Percentiles rank a stretch among this genome's conserved stretches.
phyloP scores from a whole-genome alignment of 53 echinoderm and acorn worm genomes.

The Luidia sarsii region DNA sequence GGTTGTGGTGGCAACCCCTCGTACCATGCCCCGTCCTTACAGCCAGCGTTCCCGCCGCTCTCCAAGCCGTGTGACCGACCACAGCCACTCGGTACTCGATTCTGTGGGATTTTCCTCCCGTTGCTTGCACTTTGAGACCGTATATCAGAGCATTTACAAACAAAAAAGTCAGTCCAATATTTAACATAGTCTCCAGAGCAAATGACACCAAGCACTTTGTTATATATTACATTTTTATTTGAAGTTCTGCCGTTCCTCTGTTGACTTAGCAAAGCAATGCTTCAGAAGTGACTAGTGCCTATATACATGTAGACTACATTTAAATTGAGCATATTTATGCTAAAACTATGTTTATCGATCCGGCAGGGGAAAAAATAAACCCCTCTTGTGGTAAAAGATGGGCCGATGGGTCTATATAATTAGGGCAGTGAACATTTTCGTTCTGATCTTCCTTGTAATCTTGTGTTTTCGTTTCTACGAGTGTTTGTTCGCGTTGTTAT shows the following conservation, averaged over 20 bases:
- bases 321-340: slow-evolving; percentile 84
- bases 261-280: slow-evolving; percentile 79
- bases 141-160: slow-evolving; percentile 72
- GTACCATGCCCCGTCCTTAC: slow-evolving; percentile 16
- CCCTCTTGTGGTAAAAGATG: slow-evolving; percentile 35
- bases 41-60: slow-evolving; percentile 8
- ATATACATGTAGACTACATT: slow-evolving; percentile 54
- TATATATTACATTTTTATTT: slow-evolving; percentile 99
- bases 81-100: slow-evolving; percentile 46
- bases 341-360: slow-evolving; percentile 84
- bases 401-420: slow-evolving; percentile 28
- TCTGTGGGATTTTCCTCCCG: slow-evolving; percentile 58
- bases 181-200: slow-evolving; percentile 67
- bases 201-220: slow-evolving; percentile 83
- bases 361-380: slow-evolving; percentile 60
- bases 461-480: slow-evolving; percentile 38
- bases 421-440: neutral
- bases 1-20: neutral
- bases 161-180: slow-evolving; percentile 72
- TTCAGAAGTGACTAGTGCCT: slow-evolving; percentile 60
- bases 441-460: slow-evolving; percentile 5
- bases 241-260: slow-evolving; percentile 85
- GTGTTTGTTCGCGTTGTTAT: slow-evolving; percentile 35
- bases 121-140: slow-evolving; percentile 76
- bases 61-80: slow-evolving; percentile 31